These are phyloP conservation scores for Coendou prehensilis DNA, from an alignment of 2,797 vertebrate genomes.

Conservation along the genomic window DNA sequence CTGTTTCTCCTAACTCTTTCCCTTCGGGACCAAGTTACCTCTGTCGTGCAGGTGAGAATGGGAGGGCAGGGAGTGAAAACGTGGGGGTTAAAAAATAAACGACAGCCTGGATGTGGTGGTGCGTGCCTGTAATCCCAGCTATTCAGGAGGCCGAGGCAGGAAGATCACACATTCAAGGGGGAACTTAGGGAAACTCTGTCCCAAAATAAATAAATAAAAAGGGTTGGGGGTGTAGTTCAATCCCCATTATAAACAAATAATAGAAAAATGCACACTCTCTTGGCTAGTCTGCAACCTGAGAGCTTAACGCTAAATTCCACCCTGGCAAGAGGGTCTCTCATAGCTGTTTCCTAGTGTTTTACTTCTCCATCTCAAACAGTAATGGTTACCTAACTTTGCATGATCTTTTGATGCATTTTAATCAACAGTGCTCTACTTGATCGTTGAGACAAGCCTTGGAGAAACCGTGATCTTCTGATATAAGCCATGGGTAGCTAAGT, in stretches of 20 bases:
- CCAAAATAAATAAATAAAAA: background rate
- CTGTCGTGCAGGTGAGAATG: background rate
- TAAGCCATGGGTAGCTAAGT: background rate
- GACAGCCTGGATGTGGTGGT: background rate
- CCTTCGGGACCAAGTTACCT: background rate
- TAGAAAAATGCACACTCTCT: background rate
- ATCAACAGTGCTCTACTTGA: background rate
- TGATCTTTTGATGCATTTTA: background rate
- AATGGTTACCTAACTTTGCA: background rate
- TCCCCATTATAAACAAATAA: background rate
- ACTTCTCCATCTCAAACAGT: background rate
- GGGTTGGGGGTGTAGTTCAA: background rate
- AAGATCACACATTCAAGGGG: background rate
- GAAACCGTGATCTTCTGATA: background rate
- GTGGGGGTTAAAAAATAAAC: background rate
- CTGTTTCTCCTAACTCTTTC: background rate
- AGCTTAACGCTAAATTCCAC: background rate
- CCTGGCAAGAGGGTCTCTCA: background rate
- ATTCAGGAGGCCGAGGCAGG: background rate
- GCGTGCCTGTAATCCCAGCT: background rate
- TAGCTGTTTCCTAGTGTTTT: background rate
- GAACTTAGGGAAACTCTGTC: background rate
- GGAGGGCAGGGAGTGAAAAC: background rate
- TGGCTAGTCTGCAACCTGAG: background rate
- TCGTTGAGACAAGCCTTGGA: background rate